Evolutionary conservation across 2,797 vertebrate genomes (phyloP), one percentile per base, ranked within the genome.

Genomic region (Channallabes apus): DNA sequence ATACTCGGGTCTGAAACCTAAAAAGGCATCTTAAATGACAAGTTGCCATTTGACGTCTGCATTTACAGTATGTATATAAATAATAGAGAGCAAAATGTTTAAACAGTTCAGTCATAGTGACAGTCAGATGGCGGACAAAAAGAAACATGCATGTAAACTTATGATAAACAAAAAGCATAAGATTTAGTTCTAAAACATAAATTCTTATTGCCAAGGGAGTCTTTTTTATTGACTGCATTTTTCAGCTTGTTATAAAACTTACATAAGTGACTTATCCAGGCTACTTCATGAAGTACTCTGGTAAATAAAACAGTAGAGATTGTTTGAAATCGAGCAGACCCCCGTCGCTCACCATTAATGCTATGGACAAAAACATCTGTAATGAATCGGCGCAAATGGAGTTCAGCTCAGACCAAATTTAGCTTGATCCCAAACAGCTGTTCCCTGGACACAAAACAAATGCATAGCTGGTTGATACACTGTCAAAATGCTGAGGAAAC

Each of bases 371-470:
- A 93, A 92, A 94, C 93, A 95, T 95, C 93, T 95, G 94, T 91
- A 93, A 93, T 91, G 86, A 88, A 90, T 90, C 88, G 89, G 87
- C 84, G 87, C 80, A 87, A 93, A 91, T 89, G 88, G 88, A 83
- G 92, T 87, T 91, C 89, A 86, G 91, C 91, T 93, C 89, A 92
- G 89, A 90, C 90, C 90, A 91, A 94, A 93, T 94, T 86, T 89
- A 89, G 90, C 88, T 92, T 94, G 92, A 93, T 94, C 91, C 90
- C 84, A 86, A 91, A 92, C 93, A 95, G 93, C 93, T 95, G 94
- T 93, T 88, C 58, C 78, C 92, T 72, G 51, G 88, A 90, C 91
- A 88, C 89, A 91, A 92, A 91, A 59, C 92, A 92, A 93, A 91
- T 91, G 77, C 32, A 86, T 91, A 88, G 85, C 91, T 85, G 88